Conservation (phyloP, 2,797 vertebrate species). For the Zenarchopterus dispar region DNA sequence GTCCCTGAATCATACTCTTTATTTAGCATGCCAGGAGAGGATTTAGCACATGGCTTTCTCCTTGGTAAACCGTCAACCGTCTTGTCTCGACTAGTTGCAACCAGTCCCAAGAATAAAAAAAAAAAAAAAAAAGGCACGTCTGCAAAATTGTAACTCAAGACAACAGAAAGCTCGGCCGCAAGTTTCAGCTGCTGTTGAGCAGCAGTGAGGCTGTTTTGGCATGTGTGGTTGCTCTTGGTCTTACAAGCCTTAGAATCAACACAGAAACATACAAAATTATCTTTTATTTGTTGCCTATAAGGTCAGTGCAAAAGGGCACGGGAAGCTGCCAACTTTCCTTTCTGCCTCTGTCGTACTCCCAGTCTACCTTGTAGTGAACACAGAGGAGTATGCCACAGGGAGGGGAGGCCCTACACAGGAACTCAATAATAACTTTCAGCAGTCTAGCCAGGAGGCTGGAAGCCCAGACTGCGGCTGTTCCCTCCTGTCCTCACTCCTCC, state of each 20-base stretch:
- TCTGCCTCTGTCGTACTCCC: slow-evolving; percentile 57
- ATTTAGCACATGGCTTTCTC: slow-evolving; percentile 61
- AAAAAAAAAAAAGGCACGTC: slow-evolving; percentile 42
- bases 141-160: slow-evolving; percentile 76
- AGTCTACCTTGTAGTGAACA: slow-evolving; percentile 78
- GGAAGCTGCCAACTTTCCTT: slow-evolving; percentile 77
- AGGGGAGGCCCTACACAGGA: slow-evolving; percentile 89
- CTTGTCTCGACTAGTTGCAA: slow-evolving; percentile 78
- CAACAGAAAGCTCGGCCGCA: slow-evolving; percentile 51
- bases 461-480: slow-evolving; percentile 96
- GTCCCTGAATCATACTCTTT: slow-evolving; percentile 73
- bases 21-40: slow-evolving; percentile 63
- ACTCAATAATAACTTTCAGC: slow-evolving; percentile 97
- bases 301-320: slow-evolving; percentile 85
- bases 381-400: slow-evolving; percentile 80
- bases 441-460: slow-evolving; percentile 96
- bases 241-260: slow-evolving; percentile 57
- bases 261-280: slow-evolving; percentile 84
- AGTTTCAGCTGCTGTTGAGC: slow-evolving; percentile 74
- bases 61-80: slow-evolving; percentile 65
- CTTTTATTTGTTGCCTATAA: slow-evolving; percentile 83
- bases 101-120: slow-evolving; percentile 69
- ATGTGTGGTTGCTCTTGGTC: slow-evolving; percentile 49
- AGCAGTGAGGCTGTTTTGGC: slow-evolving; percentile 64
- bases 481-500: slow-evolving; percentile 80